Evolutionary conservation across 2,113 vertebrate species (phyloP), one percentile per base, ranked within the genome.

Genomic region (Pluvialis apricaria): DNA sequence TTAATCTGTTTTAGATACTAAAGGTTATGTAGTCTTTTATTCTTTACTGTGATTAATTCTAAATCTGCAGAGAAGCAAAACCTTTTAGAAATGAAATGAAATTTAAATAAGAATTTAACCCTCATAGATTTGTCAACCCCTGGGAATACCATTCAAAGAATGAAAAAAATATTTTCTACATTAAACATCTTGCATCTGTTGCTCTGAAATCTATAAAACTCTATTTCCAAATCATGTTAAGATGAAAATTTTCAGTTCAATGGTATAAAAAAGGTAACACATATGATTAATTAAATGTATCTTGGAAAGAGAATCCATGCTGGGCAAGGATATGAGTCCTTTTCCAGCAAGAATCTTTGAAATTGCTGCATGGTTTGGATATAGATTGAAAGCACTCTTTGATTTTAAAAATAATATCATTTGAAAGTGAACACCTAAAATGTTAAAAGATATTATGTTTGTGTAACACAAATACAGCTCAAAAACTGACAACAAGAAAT

Each of bases 51-150:
- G 64, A 97, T 94, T 96, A 96, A 92, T 94, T 95, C n/a, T 87
- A 92, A 97, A 69, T 84, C 92, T 92, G 42, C 22, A 84, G 44
- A 86, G 71, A 96, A 92, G 47, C 15, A 93, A 70, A 96, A 92
- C 42, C 44, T 95, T 96, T 97, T 75, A 86, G 94, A 97, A 97
- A 93, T 92, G 29, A 96, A 96, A 96, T 96, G 6, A 98, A 97
- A 93, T 96, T 97, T 96, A 96, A 97, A 94, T 80, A 91, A 47
- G 22, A 70, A 92, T 96, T 97, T 95, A 97, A 94, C 77, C 40
- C 31, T 72, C 4, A 7, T 34, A 84, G 45, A 69, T n/a, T 77
- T 92, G 7, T 57, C 57, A 31, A 36, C 79, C 42, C 51, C 22
- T 87, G 66, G 80, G 47, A 97, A 94, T 60, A 60, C 7, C 9